Base-by-base conservation (phyloP, 2,888 invertebrate genomes). In the Drosophila monieri region DNA sequence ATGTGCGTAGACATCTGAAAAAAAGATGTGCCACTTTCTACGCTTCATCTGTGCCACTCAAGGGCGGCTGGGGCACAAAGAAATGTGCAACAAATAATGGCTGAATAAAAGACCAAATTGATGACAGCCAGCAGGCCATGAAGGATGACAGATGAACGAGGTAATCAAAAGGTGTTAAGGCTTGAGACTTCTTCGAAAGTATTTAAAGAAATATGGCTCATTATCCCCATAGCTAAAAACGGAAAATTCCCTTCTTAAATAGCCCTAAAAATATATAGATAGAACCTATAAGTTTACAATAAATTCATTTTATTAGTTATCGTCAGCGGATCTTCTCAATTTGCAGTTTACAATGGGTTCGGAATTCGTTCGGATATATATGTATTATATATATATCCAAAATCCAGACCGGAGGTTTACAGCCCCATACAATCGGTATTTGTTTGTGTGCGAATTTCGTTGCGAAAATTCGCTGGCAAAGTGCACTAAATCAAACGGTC, bases 401-500 rank as follows among this genome's bases (percentile, higher is more conserved):
- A 48, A 27, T 15, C 47, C n/a, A 47, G 27, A 47, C 21, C 43
- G 60, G 59, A 35, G 60, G 23, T 41, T 61, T 21, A 47, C 60
- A 37, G 14, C 21, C 14, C 6, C 30, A n/a, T 37, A 18, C 21
- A 46, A 25, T 12, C 10, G 12, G 47, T 18, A 43, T 56, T 47
- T 68, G 37, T 68, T 48, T 47, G 47, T 65, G 54, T 66, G 59
- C 60, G 54, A 41, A 54, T 52, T 81, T 81, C 68, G 60, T 15
- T 23, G 21, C 21, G n/a, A 41, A 18, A 39, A 18, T 59, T 59
- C 60, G 68, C 75, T 57, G 69, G 49, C 67, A 61, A 81, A 68
- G 72, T 85, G 83, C 80, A 83, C 73, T 85, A 65, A 75, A 85
- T 85, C 80, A 85, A 79, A 68, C 48, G 77, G 62, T 85, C 74